Conservation (phyloP, 92 coral and sea anemone species). For the Parazoanthus swiftii region DNA sequence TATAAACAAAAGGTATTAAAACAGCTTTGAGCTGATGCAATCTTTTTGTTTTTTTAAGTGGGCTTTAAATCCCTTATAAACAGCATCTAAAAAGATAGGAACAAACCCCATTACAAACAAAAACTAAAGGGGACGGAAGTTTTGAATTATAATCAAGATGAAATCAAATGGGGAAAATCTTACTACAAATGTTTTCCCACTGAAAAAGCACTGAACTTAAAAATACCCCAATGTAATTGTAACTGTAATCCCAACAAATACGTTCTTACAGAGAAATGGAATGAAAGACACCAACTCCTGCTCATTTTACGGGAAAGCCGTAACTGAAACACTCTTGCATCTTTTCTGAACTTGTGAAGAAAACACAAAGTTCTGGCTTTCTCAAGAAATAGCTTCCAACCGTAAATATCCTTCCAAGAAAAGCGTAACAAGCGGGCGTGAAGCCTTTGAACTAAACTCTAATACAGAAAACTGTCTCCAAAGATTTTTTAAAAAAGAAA, state of each 20-base stretch:
- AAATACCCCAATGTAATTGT: neutral
- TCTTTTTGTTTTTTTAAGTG: too few relatives aligned
- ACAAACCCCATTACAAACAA: neutral
- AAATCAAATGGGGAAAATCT: too few relatives aligned
- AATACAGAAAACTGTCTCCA: too few relatives aligned
- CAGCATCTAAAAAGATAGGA: neutral
- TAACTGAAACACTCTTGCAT: neutral
- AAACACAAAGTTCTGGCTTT: neutral
- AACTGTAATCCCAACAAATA: neutral
- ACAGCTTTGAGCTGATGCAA: too few relatives aligned
- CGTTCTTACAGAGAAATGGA: neutral
- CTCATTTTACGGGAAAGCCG: neutral
- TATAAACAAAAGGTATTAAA: too few relatives aligned
- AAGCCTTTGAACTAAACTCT: neutral
- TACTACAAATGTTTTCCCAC: neutral
- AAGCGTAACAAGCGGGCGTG: neutral
- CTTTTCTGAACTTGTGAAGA: neutral
- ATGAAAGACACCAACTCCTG: neutral
- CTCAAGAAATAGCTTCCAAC: neutral
- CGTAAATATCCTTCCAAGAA: neutral
- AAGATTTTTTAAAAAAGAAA: too few relatives aligned
- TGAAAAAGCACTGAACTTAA: neutral
- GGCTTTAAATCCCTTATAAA: too few relatives aligned
- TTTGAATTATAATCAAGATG: too few relatives aligned
- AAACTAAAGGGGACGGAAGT: too few relatives aligned